Evolutionary conservation across 2,113 vertebrate species (phyloP).

Genomic region (Vidua chalybeata): DNA sequence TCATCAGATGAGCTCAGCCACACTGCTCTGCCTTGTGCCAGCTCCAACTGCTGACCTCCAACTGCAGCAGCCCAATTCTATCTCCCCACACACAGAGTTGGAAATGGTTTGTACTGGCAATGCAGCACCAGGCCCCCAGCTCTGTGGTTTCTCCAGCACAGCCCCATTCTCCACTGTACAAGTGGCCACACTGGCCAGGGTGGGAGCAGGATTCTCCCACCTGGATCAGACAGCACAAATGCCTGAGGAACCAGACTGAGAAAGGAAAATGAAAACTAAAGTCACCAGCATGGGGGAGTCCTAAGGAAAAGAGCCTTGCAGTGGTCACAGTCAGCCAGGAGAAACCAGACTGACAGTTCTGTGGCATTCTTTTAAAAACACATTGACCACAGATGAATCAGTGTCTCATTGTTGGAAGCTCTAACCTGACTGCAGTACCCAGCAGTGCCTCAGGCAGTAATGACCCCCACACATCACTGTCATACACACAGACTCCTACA

Average conservation of each 20-base stretch:
- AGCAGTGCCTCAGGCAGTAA: background rate
- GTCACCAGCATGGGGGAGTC: background rate
- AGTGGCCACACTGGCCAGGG: background rate
- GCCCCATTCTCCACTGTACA: background rate
- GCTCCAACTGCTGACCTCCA: background rate
- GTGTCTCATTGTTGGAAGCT: background rate
- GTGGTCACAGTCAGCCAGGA: background rate
- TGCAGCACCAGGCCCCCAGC: background rate
- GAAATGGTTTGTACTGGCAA: background rate
- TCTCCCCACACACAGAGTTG: accelerated
- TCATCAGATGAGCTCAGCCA: background rate
- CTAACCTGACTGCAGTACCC: background rate
- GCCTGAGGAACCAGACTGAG: background rate
- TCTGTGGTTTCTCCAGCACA: background rate
- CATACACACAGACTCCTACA: background rate
- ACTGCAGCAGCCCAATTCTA: background rate
- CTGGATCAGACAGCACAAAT: background rate
- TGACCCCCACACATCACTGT: background rate
- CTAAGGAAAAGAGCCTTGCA: background rate
- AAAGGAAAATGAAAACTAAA: background rate
- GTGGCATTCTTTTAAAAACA: conserved; percentile 6
- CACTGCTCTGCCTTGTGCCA: background rate
- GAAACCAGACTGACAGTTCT: background rate
- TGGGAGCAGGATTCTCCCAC: background rate
- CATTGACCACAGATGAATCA: conserved; percentile 39